Base-by-base conservation (phyloP, 53 echinoderm and acorn worm genomes). In the Patiria pectinifera region DNA sequence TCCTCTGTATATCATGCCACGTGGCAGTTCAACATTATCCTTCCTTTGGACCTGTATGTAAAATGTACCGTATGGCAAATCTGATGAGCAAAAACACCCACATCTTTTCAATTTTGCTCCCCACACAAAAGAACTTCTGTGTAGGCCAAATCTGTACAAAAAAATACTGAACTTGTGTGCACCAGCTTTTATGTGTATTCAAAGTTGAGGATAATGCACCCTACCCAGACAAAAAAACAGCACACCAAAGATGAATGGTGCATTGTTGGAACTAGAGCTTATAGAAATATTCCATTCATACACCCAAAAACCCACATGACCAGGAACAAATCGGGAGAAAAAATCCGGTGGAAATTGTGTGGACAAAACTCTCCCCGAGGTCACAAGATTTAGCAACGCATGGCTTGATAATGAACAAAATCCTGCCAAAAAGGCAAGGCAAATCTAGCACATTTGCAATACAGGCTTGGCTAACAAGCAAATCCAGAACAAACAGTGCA, bases 371-470 rank as follows among this genome's bases (percentile, higher is more conserved):
- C 8, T 12, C 12, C 9, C 60, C 12, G 60, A 12, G 60, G 60
- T 60, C 9, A 60, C 8, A 60, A 60, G 60, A 11, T 60, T 60
- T 60, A 60, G 60, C 8, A 53, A 60, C n/a, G 83, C 83, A 82
- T 48, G 83, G 83, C 11, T 53, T 23, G 58, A 82, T 58, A 82
- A 4, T 11, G 83, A 82, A 82, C 83, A 82, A 82, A 82, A 19
- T 82, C 58, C 53, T 23, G 11, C 53, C 83, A 53, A 53, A 53
- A 53, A 8, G 53, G 53, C 53, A 53, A 53, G 53, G 53, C 53
- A 6, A 53, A 53, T 53, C 53, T 8, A 53, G 53, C 53, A 53
- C 53, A 53, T 53, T 53, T 53, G 53, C 53, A 53, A 8, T 53
- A 8, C 53, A 53, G 53, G 35, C 35, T 35, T 35, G 35, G 35